Percentiles rank a stretch among this genome's conserved stretches.
Evolutionary conservation across 2,888 invertebrate species (phyloP).

Genomic region (Hipparchia sbordonii): DNA sequence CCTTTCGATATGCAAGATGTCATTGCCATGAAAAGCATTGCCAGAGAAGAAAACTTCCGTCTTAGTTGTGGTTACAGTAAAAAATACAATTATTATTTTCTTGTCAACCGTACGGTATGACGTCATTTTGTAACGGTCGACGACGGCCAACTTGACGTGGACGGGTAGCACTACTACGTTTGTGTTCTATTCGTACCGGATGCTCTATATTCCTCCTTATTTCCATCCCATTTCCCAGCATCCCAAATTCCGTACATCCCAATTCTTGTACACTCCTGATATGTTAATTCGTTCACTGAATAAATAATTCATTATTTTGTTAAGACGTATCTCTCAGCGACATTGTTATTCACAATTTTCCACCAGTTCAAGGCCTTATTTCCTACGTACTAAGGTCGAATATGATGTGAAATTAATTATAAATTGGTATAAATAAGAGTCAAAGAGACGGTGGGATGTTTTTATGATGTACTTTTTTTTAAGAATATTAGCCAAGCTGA

Average conservation of each 20-base stretch:
- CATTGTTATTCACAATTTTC: slow-evolving; percentile 53
- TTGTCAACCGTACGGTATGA: no score
- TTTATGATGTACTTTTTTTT: background rate
- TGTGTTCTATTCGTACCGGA: background rate
- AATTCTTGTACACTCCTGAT: slow-evolving; percentile 63
- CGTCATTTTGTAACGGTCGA: no score
- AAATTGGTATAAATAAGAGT: slow-evolving; percentile 19
- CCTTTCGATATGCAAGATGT: no score
- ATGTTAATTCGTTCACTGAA: slow-evolving; percentile 78
- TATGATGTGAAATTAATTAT: slow-evolving; percentile 27
- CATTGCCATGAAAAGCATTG: no score
- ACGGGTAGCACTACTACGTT: background rate
- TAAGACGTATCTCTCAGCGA: slow-evolving; percentile 71
- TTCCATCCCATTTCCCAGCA: background rate
- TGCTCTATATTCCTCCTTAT: background rate
- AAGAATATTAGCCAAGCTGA: no score
- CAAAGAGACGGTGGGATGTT: background rate
- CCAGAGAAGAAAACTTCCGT: no score
- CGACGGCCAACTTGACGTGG: no score
- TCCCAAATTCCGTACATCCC: slow-evolving; percentile 33
- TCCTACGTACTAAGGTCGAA: slow-evolving; percentile 42
- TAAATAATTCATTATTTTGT: slow-evolving; percentile 76
- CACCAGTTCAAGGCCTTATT: slow-evolving; percentile 41
- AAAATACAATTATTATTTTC: no score
- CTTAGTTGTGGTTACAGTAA: no score